Base-by-base conservation (phyloP, 2,113 vertebrate genomes). In the Lampris incognitus region DNA sequence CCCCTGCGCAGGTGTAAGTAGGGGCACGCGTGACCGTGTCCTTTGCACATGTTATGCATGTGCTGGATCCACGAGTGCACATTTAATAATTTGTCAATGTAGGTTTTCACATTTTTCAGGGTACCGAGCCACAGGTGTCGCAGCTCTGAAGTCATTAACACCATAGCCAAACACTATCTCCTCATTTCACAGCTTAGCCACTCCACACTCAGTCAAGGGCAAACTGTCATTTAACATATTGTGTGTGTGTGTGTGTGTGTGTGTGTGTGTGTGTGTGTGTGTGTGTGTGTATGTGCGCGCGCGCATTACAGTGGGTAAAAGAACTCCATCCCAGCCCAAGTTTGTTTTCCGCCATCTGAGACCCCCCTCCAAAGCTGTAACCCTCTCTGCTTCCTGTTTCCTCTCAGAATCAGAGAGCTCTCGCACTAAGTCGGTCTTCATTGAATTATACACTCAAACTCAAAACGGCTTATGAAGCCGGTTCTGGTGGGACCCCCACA, bases 61-160 rank as follows among this genome's bases (percentile, higher is more conserved):
- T 46, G 2, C 44, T 46, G 44, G 4, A 46, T 52, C 3, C 11
- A 3, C n/a, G 55, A 44, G 24, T 3, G 40, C n/a, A 24, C 24
- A 24, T 24, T 24, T 24, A 24, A 24, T 51, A 51, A 51, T 11
- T 51, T 10, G 7, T 46, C 5, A 1, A 11, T 6, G 50, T 51
- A 39, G 36, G 55, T 51, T 10, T 51, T 51, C 50, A 10, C 50
- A 51, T 11, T 10, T 1, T 1, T 4, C 44, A 69, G 10, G 24
- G 2, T 39, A 11, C 0, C 2, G 72, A n/a, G 67, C 42, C 60
- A 57, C 81, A 73, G 76, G 69, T 73, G 81, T 9, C 57, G 66
- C 66, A 40, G 51, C 65, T 37, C 58, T 74, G 66, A 83, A 9
- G 39, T 61, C 64, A 79, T 87, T 84, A 82, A 64, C 48, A 46